Percentiles rank a stretch among this genome's conserved stretches.
Evolutionary conservation across 2,797 vertebrate species (phyloP).

Genomic region (Acrocephalus scirpaceus): DNA sequence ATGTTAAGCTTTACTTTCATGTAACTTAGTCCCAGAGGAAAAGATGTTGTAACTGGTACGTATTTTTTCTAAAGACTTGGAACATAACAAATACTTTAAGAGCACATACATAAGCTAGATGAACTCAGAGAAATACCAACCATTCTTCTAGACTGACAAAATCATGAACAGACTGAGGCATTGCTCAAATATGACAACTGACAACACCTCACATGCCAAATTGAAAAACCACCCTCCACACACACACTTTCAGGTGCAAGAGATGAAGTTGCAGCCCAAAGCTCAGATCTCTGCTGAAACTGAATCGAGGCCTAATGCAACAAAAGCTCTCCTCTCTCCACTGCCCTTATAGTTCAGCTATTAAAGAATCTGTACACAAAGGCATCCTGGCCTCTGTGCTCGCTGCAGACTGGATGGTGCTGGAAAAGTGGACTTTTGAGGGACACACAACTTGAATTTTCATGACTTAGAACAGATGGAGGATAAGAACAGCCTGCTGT

Average conservation of each 20-base stretch:
- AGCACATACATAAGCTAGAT: background rate
- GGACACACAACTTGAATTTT: constrained; percentile 25
- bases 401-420: background rate
- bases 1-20: background rate
- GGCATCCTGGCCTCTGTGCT: background rate
- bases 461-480: constrained; percentile 61
- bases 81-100: background rate
- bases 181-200: background rate
- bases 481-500: constrained; percentile 46
- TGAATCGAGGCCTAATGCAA: background rate
- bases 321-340: background rate
- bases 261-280: background rate
- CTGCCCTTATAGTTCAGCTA: background rate
- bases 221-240: background rate
- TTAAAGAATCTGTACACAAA: background rate
- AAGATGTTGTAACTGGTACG: background rate
- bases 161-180: background rate
- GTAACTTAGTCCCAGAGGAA: background rate
- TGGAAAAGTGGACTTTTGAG: constrained; percentile 40
- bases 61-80: background rate
- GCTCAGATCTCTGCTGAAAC: background rate
- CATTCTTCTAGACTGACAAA: background rate
- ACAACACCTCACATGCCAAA: background rate
- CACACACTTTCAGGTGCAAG: background rate
- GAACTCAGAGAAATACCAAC: background rate